Conservation (phyloP, 2,888 invertebrate species). For the Tipula helvola region DNA sequence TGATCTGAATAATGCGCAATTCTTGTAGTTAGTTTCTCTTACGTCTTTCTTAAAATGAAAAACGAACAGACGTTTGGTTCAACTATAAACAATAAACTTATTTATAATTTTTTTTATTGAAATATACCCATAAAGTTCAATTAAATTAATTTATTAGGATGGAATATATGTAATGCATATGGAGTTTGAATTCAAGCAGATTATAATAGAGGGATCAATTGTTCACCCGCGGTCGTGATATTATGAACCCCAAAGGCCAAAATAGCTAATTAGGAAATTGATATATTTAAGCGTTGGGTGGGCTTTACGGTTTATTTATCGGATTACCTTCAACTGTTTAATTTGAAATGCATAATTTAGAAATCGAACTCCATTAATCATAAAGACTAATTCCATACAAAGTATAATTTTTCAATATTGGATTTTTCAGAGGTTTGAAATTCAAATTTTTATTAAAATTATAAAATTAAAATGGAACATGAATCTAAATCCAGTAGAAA, state of each 20-base stretch:
- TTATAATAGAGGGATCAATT: background rate
- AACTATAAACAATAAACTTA: background rate
- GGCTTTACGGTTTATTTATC: too few species aligned
- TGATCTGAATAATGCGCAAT: background rate
- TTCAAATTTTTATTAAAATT: too few species aligned
- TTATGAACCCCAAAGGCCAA: background rate
- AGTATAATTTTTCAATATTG: too few species aligned
- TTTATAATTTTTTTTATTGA: background rate
- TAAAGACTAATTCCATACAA: too few species aligned
- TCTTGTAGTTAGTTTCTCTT: background rate
- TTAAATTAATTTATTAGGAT: background rate
- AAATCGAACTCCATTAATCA: too few species aligned
- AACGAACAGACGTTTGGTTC: background rate
- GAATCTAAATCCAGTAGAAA: too few species aligned
- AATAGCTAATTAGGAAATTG: too few species aligned
- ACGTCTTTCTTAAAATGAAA: background rate
- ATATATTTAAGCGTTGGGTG: too few species aligned
- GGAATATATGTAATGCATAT: background rate
- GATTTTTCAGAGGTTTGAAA: too few species aligned
- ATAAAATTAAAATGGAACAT: too few species aligned
- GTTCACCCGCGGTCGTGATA: background rate
- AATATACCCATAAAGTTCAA: background rate
- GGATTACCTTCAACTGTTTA: too few species aligned
- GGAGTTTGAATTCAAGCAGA: background rate
- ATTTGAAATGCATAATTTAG: too few species aligned